phyloP scores from a whole-genome alignment of 2,888 invertebrate species.

The Chymomyza procnemis region DNA sequence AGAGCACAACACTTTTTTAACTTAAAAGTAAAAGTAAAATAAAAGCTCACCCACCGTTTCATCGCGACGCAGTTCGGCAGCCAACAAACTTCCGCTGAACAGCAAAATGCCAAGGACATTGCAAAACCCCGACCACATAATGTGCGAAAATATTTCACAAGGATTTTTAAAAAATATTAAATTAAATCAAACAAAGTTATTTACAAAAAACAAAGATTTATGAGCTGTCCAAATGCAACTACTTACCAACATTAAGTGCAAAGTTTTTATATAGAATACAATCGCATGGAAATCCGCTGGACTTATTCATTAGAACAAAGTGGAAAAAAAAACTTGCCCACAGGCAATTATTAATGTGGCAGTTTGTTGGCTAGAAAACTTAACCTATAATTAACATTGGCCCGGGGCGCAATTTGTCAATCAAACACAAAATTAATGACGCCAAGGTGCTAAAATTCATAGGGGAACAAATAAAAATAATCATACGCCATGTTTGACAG shows the following conservation, averaged over 20 bases:
- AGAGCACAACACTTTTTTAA: background rate
- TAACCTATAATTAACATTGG: conserved; percentile 42
- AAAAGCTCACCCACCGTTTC: conserved; percentile 61
- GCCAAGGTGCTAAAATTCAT: conserved; percentile 54
- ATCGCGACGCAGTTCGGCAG: conserved; percentile 66
- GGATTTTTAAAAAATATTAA: background rate
- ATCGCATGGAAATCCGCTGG: background rate
- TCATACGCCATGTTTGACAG: conserved; percentile 47
- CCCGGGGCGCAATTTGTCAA: conserved; percentile 61
- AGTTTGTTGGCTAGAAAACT: conserved; percentile 18
- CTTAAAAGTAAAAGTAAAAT: background rate
- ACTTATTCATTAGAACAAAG: background rate
- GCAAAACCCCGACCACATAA: background rate
- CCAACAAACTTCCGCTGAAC: conserved; percentile 19
- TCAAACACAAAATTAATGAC: conserved; percentile 48
- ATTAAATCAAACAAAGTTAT: background rate
- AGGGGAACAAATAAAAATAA: conserved; percentile 41
- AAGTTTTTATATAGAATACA: background rate
- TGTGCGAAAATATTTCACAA: background rate
- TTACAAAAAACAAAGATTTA: background rate
- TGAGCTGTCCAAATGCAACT: background rate
- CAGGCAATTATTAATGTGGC: conserved; percentile 30
- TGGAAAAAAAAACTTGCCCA: background rate
- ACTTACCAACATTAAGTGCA: background rate
- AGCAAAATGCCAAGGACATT: conserved; percentile 32